A percentile compares a stretch with the other conserved stretches of the same genome.
These are phyloP conservation scores for Vesta saturnalis DNA, from an alignment of 2,888 invertebrate species.

Conservation along the genomic window DNA sequence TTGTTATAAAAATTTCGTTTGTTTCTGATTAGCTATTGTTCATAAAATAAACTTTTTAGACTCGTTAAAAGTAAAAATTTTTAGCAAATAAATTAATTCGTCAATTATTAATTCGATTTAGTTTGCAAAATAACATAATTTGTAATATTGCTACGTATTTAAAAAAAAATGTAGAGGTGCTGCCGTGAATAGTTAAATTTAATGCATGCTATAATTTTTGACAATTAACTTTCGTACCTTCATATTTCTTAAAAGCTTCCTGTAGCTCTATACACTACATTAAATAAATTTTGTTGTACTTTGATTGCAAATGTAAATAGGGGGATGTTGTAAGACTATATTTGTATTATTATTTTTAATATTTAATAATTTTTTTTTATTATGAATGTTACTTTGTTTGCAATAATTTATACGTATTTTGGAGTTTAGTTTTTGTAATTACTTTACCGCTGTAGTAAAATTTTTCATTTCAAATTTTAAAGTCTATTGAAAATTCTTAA, in stretches of 20 bases:
- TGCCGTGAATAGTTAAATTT: conserved; percentile 5
- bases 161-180: conserved; percentile 16
- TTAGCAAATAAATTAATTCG: conserved; percentile 16
- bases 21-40: conserved; percentile 8
- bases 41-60: conserved; percentile 13
- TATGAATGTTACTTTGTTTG: conserved; percentile 7
- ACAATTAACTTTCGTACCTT: conserved; percentile 16
- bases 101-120: conserved; percentile 7
- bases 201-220: conserved; percentile 13
- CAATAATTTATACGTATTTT: conserved; percentile 12
- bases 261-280: conserved; percentile 30
- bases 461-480: conserved; percentile 26
- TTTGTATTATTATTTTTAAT: conserved; percentile 10
- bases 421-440: conserved; percentile 11
- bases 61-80: conserved; percentile 18
- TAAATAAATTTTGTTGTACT: conserved; percentile 19
- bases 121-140: conserved; percentile 1
- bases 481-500: conserved; percentile 36
- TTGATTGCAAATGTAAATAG: conserved; percentile 23
- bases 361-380: conserved; percentile 14
- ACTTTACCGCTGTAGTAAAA: conserved; percentile 18
- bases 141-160: not conserved
- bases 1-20: conserved; percentile 8
- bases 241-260: conserved; percentile 20
- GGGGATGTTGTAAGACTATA: conserved; percentile 26